phyloP scores from a whole-genome alignment of 1,140 invertebrate species.

The Apis dorsata region DNA sequence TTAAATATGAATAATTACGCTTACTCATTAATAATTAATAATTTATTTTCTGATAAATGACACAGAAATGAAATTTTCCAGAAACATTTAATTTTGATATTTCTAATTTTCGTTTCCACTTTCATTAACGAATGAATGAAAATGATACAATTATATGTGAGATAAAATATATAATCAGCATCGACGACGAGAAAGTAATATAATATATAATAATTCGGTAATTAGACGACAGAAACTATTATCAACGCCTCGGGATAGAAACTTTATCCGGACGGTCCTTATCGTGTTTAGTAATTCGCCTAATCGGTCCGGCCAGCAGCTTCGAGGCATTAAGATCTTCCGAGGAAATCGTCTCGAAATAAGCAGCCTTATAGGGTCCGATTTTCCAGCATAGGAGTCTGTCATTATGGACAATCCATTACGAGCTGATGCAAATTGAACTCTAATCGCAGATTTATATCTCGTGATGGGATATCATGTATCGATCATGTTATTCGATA shows the following conservation, averaged over 20 bases:
- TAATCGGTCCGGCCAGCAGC: constrained; percentile 47
- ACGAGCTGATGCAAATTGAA: constrained; percentile 30
- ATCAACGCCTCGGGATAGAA: constrained; percentile 42
- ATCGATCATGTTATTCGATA: background rate
- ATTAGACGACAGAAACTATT: constrained; percentile 47
- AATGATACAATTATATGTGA: no score
- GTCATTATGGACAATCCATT: constrained; percentile 32
- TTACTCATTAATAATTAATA: no score
- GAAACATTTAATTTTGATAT: no score
- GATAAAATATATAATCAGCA: background rate
- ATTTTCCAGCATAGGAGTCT: constrained; percentile 11
- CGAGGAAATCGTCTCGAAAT: constrained; percentile 45
- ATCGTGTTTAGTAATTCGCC: constrained; percentile 56
- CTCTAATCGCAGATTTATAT: constrained; percentile 13
- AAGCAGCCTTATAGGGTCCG: constrained; percentile 5
- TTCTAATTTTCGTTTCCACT: no score
- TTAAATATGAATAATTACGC: no score
- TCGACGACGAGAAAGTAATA: background rate
- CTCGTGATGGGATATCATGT: background rate
- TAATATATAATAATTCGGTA: background rate
- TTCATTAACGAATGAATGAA: no score
- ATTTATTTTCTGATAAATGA: no score
- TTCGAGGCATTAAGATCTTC: constrained; percentile 52
- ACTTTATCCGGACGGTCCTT: constrained; percentile 46
- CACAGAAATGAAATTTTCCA: no score